A percentile compares a stretch with the other conserved stretches of the same genome.
These are phyloP conservation scores for Ciconia maguari DNA, from an alignment of 2,113 vertebrate species.

Conservation along the genomic window DNA sequence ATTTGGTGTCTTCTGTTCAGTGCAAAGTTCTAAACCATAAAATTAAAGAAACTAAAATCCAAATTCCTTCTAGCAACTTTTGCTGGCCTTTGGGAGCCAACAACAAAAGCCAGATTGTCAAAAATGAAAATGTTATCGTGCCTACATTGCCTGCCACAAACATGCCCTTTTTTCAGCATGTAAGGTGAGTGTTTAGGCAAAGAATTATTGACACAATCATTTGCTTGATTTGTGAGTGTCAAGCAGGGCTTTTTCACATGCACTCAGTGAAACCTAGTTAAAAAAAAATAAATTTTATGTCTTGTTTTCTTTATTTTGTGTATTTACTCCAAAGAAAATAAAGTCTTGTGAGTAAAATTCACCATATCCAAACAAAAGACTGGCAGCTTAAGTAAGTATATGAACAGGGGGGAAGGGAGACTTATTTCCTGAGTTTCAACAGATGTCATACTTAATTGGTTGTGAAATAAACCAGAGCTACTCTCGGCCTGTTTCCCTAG, in stretches of 20 bases:
- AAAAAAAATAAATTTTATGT: not conserved
- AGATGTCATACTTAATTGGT: constrained; percentile 76
- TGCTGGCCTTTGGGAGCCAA: not conserved
- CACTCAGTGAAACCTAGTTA: not conserved
- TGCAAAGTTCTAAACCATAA: not conserved
- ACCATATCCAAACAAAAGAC: constrained; percentile 57
- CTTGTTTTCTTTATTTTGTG: not conserved
- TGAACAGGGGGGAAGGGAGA: constrained; percentile 66
- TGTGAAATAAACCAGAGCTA: constrained; percentile 74
- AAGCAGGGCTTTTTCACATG: not conserved
- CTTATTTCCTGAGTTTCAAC: constrained; percentile 73
- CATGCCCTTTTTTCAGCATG: not conserved
- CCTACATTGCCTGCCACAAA: not conserved
- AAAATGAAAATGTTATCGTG: not conserved
- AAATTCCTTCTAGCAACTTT: not conserved
- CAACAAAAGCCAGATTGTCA: not conserved
- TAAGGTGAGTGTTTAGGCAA: not conserved
- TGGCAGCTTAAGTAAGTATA: constrained; percentile 62
- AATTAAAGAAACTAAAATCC: not conserved
- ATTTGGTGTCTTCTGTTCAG: not conserved
- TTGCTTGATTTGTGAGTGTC: not conserved
- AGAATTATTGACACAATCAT: not conserved
- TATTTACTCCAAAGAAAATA: not conserved
- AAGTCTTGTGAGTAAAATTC: constrained; percentile 11
- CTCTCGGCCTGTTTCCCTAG: constrained; percentile 66